Conservation (phyloP, 2,888 invertebrate species). For the Meiosimyza platycephala region DNA sequence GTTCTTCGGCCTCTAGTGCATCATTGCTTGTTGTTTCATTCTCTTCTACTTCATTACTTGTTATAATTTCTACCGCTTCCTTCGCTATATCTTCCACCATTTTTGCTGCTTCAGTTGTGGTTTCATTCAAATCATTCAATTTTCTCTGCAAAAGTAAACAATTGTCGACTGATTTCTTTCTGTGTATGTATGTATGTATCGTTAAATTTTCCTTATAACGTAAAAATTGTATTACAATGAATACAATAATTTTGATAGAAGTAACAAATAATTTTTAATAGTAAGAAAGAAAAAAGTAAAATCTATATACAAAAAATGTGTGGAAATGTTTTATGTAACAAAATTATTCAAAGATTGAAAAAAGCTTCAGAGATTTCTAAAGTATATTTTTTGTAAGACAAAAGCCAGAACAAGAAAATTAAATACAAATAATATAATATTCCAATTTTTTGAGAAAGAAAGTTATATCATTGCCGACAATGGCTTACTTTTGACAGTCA, state of each 20-base stretch:
- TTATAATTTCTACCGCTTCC: constrained; percentile 22
- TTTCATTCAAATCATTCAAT: constrained; percentile 60
- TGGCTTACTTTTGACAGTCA: constrained; percentile 64
- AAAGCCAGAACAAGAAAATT: background rate
- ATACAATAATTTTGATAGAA: background rate
- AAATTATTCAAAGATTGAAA: constrained; percentile 38
- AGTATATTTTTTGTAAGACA: constrained; percentile 19
- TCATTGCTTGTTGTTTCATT: constrained; percentile 41
- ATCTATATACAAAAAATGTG: background rate
- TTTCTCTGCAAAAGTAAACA: constrained; percentile 68
- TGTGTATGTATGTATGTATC: constrained; percentile 45
- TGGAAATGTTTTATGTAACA: constrained; percentile 11
- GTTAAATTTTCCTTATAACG: constrained; percentile 14
- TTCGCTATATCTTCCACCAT: constrained; percentile 8
- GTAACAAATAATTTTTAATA: constrained; percentile 16
- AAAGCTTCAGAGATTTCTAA: constrained; percentile 41
- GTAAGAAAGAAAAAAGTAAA: background rate
- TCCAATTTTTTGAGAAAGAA: constrained; percentile 39
- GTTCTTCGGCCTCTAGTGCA: constrained; percentile 15
- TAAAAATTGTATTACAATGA: constrained; percentile 14
- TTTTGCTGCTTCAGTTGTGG: constrained; percentile 37
- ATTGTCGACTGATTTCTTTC: constrained; percentile 68
- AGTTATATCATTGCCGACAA: constrained; percentile 62
- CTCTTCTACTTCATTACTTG: constrained; percentile 20
- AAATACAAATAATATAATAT: background rate